Conservation (phyloP, 2,113 vertebrate genomes). For the Misgurnus mizolepis region DNA sequence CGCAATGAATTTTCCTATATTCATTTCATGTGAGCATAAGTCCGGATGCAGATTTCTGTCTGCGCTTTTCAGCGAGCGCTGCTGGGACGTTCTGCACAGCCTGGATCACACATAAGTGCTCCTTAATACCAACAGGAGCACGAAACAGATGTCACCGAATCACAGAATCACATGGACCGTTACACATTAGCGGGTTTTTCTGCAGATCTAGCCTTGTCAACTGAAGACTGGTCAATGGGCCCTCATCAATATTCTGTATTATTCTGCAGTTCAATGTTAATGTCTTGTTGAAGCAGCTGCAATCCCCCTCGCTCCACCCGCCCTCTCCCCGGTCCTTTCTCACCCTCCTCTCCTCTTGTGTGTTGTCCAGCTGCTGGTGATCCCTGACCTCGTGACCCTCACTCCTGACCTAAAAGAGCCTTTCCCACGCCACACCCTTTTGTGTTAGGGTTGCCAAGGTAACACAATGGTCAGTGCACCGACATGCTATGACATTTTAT, state of each 20-base stretch:
- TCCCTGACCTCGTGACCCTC: slow-evolving; percentile 72
- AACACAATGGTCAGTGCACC: slow-evolving; percentile 67
- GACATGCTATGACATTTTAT: slow-evolving; percentile 49
- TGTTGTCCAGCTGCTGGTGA: slow-evolving; percentile 79
- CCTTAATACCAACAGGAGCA: slow-evolving; percentile 1
- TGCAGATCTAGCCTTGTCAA: slow-evolving; percentile 48
- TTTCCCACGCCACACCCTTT: slow-evolving; percentile 84
- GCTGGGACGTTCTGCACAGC: neutral
- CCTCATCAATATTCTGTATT: slow-evolving; percentile 47
- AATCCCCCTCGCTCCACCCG: slow-evolving; percentile 63
- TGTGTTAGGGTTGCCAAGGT: slow-evolving; percentile 68
- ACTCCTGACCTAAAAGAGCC: slow-evolving; percentile 75
- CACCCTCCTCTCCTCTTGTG: slow-evolving; percentile 67
- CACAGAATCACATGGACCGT: slow-evolving; percentile 63
- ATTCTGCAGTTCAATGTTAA: slow-evolving; percentile 78
- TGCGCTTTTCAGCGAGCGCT: neutral
- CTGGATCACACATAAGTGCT: neutral
- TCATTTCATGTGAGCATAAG: neutral
- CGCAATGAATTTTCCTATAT: neutral
- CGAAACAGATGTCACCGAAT: slow-evolving; percentile 29
- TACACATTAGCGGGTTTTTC: slow-evolving; percentile 67
- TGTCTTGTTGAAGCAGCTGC: slow-evolving; percentile 65
- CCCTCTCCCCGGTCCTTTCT: slow-evolving; percentile 68
- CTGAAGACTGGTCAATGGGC: slow-evolving; percentile 59
- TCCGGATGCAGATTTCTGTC: neutral